These are phyloP conservation scores for Nothocercus nigrocapillus DNA, from an alignment of 2,113 vertebrate species.

Conservation along the genomic window DNA sequence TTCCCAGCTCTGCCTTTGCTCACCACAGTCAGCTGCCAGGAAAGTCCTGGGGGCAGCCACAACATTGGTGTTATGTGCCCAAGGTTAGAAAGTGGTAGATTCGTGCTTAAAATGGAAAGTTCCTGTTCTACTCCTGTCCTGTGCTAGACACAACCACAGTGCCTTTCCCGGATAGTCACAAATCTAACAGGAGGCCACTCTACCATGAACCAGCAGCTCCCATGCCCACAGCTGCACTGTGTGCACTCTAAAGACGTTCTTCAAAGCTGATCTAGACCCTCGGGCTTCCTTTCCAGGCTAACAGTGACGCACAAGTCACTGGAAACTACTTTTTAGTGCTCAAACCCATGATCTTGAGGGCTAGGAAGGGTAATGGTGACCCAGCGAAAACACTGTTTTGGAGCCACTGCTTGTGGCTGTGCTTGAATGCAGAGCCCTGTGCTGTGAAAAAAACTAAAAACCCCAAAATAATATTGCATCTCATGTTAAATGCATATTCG, in stretches of 20 bases:
- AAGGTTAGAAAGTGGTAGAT: neutral
- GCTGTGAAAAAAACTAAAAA: neutral
- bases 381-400: neutral
- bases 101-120: neutral
- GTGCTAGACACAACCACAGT: rapidly evolving
- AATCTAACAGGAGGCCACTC: neutral
- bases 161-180: neutral
- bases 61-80: neutral
- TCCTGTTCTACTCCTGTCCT: neutral
- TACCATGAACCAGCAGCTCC: neutral
- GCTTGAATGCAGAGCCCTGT: neutral
- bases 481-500: neutral
- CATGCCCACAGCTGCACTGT: neutral
- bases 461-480: neutral
- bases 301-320: neutral
- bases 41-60: rapidly evolving
- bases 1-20: neutral
- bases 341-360: neutral
- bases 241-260: neutral
- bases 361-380: conserved; percentile 2
- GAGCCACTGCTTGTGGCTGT: neutral
- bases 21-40: neutral
- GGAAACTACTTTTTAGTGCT: neutral
- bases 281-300: neutral
- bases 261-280: neutral